Conservation (phyloP, 2,797 vertebrate species). For the Acipenser oxyrinchus region DNA sequence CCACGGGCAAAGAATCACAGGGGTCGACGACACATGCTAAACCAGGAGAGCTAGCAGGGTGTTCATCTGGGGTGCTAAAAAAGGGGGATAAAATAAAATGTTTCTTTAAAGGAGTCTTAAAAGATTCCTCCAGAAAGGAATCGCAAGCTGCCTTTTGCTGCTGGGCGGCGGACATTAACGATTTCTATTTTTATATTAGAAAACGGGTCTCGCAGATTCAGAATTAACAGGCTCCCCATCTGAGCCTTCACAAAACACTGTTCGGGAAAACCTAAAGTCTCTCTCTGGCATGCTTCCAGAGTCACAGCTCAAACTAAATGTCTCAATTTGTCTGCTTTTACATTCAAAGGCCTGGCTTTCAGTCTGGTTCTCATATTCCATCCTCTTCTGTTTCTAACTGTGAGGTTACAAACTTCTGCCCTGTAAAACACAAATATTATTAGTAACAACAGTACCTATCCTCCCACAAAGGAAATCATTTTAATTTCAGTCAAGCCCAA, state of each 20-base stretch:
- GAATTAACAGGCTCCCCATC: too few species aligned
- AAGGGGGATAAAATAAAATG: background rate
- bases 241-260: too few species aligned
- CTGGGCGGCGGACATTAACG: conserved; percentile 5
- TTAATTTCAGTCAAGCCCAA: too few species aligned
- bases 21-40: conserved; percentile 24
- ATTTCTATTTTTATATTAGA: conserved; percentile 23
- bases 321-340: background rate
- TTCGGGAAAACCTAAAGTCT: too few species aligned
- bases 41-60: conserved; percentile 18
- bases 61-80: background rate
- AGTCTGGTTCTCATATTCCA: background rate
- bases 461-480: too few species aligned
- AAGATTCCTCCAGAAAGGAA: conserved; percentile 25
- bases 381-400: background rate
- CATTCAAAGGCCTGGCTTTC: background rate
- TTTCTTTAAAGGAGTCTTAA: conserved; percentile 25
- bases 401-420: background rate
- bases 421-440: background rate
- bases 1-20: background rate
- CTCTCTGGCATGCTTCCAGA: too few species aligned
- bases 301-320: too few species aligned
- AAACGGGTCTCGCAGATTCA: background rate
- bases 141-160: conserved; percentile 23
- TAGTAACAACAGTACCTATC: too few species aligned